These are phyloP conservation scores for Limnothrissa miodon DNA, from an alignment of 2,113 vertebrate genomes.

Conservation along the genomic window DNA sequence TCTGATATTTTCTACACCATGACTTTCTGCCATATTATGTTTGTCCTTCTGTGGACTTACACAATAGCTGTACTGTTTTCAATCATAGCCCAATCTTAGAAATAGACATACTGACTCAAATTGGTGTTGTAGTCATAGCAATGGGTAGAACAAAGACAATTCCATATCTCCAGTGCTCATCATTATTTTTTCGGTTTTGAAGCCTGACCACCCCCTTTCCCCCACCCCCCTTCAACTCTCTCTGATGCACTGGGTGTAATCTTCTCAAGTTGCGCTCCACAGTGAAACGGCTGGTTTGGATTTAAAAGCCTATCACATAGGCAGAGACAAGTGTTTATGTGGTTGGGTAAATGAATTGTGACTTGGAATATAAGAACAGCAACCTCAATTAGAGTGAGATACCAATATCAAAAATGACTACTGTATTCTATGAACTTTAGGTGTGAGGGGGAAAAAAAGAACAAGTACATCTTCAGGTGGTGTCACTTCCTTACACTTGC, in stretches of 20 bases:
- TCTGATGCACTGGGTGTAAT: slow-evolving; percentile 36
- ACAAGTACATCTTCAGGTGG: neutral
- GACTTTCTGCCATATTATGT: neutral
- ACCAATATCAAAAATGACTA: slow-evolving; percentile 21
- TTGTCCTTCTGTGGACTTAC: neutral
- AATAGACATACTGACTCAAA: neutral
- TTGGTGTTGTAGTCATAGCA: slow-evolving; percentile 6
- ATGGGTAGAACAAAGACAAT: slow-evolving; percentile 10
- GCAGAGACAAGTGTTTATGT: slow-evolving; percentile 30
- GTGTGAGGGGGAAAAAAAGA: neutral
- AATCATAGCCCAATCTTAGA: slow-evolving; percentile 2
- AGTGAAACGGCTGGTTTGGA: slow-evolving; percentile 27
- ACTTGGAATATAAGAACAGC: slow-evolving; percentile 28
- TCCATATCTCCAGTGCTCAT: neutral
- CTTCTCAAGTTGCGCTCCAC: slow-evolving; percentile 32
- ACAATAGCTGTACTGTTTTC: slow-evolving; percentile 11
- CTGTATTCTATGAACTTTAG: neutral
- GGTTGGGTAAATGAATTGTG: slow-evolving; percentile 38
- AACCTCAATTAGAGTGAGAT: slow-evolving; percentile 40
- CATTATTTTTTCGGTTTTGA: slow-evolving; percentile 5
- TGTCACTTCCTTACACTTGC: neutral
- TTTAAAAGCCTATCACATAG: slow-evolving; percentile 31
- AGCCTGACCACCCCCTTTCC: neutral
- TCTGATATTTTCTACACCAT: neutral
- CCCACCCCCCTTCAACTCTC: neutral